Base-by-base conservation (phyloP, 1,140 invertebrate species). In the Aphaenogaster floridana region DNA sequence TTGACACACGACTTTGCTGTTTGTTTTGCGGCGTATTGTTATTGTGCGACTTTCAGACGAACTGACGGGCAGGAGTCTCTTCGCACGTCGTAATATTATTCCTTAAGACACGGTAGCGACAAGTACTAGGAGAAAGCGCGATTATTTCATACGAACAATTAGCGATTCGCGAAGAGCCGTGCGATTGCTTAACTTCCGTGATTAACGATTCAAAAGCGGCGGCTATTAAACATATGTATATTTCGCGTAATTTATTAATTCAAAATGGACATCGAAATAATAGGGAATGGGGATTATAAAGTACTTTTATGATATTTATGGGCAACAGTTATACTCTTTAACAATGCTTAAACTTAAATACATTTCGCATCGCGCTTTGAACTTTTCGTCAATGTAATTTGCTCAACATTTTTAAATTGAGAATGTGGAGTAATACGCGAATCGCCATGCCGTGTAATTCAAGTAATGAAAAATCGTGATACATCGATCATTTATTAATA, bases 401-500 rank as follows among this genome's bases (percentile, higher is more conserved):
- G 6, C 2, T 50, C 42, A 28, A 13, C 9, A 48, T 50, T 69
- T 69, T 69, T 50, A 7, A 69, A 69, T 50, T 34, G 66, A 9
- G 1, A 48, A 21, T 34, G 21, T 21, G 21, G 6, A 48, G 63
- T 66, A 66, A 69, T 69, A 50, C 21, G 21, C 66, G 11, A 48
- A 69, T 69, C 45, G 21, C 13, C 21, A 8, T 48, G 21, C 15
- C 21, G 66, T 50, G 21, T 69, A 69, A 69, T 34, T 50, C 6
- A 34, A 48, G 9, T 69, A 42, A 42, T 50, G 42, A 69, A 69
- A 69, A 69, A 69, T 69, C n/a, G 42, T 69, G 66, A 69, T 68
- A 66, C 39, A 45, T 28, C 9, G 21, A 69, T 69, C 21, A 50
- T 69, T 69, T 69, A 69, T 48, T 48, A 69, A 69, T 34, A 28